A percentile compares a stretch with the other conserved stretches of the same genome.
These are phyloP conservation scores for Gallinago jamesoni DNA, from an alignment of 2,113 vertebrate species.

Conservation along the genomic window DNA sequence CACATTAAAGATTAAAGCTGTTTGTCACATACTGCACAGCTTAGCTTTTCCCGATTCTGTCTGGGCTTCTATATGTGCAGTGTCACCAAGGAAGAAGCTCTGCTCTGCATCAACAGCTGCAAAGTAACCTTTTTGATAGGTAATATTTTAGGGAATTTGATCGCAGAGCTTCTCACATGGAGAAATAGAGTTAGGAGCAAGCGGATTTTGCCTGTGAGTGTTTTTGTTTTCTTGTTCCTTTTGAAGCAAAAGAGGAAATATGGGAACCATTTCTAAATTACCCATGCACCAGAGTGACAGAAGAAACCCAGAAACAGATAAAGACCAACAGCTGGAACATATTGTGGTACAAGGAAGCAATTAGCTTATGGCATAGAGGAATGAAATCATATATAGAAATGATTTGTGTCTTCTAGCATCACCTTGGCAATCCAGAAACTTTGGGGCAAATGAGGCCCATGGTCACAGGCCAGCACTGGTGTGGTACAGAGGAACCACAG, in stretches of 20 bases:
- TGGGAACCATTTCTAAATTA: constrained; percentile 64
- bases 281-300: constrained; percentile 14
- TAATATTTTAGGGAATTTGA: background rate
- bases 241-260: constrained; percentile 51
- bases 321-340: constrained; percentile 41
- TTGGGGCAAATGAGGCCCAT: background rate
- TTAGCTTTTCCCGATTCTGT: background rate
- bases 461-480: background rate
- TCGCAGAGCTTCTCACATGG: background rate
- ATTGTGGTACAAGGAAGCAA: constrained; percentile 43
- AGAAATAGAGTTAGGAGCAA: background rate
- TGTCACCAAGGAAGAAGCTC: background rate
- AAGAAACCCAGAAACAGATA: constrained; percentile 57
- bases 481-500: background rate
- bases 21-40: background rate
- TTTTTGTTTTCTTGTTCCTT: constrained; percentile 39
- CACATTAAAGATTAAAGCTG: background rate
- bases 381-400: constrained; percentile 41
- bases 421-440: background rate
- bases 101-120: background rate
- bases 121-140: background rate
- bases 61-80: background rate
- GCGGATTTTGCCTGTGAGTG: background rate
- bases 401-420: background rate
- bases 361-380: constrained; percentile 29